Evolutionary conservation across 2,888 invertebrate genomes (phyloP).

Genomic region (Caenorhabditis sulstoni): DNA sequence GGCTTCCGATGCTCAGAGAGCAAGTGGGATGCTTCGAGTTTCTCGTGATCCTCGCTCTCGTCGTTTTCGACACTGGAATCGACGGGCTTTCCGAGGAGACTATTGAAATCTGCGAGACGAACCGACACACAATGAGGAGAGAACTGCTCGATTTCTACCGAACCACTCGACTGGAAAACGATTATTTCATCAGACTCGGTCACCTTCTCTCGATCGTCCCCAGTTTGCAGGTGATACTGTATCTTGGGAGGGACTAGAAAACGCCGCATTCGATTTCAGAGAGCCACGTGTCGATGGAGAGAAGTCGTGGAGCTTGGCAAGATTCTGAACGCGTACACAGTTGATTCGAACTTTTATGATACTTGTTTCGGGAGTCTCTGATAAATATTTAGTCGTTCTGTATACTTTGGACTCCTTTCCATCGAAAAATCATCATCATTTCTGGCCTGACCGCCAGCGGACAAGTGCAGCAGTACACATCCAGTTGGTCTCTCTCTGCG

Average conservation of each 20-base stretch:
- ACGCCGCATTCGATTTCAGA: not conserved
- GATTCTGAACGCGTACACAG: not conserved
- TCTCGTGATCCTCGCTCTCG: not conserved
- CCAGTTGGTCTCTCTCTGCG: slow-evolving; percentile 1
- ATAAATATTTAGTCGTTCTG: slow-evolving; percentile 4
- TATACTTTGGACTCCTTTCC: not conserved
- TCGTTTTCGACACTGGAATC: slow-evolving; percentile 7
- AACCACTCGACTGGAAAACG: not conserved
- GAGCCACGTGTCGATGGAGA: not conserved
- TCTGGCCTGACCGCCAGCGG: slow-evolving; percentile 1
- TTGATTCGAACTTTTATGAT: not conserved
- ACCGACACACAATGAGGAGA: not conserved
- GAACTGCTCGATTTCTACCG: slow-evolving; percentile 3
- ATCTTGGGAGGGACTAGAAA: not conserved
- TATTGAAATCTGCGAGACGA: not conserved
- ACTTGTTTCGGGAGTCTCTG: not conserved
- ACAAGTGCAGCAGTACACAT: slow-evolving; percentile 8
- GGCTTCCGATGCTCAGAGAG: not conserved
- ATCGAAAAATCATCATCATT: slow-evolving; percentile 10
- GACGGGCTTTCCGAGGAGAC: not conserved
- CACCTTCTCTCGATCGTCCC: slow-evolving; percentile 9
- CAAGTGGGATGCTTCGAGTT: slow-evolving; percentile 6
- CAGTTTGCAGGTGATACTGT: not conserved
- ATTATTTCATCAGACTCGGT: slow-evolving; percentile 5
- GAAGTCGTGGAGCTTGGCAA: not conserved